Conservation (phyloP, 2,113 vertebrate genomes). For the Rutilus rutilus region DNA sequence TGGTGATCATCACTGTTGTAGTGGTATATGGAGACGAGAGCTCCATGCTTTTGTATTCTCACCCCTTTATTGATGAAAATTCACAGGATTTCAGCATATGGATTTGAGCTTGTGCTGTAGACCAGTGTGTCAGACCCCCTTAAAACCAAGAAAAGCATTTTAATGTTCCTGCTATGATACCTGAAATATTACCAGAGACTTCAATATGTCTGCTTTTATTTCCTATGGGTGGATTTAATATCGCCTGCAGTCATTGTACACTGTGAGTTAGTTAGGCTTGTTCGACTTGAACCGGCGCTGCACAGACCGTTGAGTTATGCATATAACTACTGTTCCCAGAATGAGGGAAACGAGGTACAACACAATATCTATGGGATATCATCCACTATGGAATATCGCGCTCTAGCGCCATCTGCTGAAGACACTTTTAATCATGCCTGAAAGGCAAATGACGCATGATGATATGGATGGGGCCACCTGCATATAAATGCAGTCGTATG, state of each 20-base stretch:
- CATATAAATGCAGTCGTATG: too few relatives aligned
- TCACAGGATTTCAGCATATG: background rate
- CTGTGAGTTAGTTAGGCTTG: background rate
- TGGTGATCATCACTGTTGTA: background rate
- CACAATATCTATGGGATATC: too few relatives aligned
- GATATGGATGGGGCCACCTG: too few relatives aligned
- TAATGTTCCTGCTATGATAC: background rate
- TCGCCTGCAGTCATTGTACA: background rate
- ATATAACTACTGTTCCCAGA: too few relatives aligned
- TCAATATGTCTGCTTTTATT: slow-evolving; percentile 16
- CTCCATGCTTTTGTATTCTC: background rate
- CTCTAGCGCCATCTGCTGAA: too few relatives aligned
- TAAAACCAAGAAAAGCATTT: slow-evolving; percentile 6
- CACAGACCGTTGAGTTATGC: too few relatives aligned
- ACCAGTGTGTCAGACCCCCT: background rate
- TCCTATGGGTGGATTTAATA: background rate
- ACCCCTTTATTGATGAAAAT: background rate
- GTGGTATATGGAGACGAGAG: background rate
- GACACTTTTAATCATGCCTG: too few relatives aligned
- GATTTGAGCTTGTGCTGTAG: background rate
- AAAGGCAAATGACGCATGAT: too few relatives aligned
- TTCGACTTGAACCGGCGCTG: too few relatives aligned
- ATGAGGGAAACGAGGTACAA: too few relatives aligned
- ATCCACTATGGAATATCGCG: too few relatives aligned
- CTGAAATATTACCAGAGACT: background rate